Conservation (phyloP, 2,797 vertebrate genomes). For the Arrhamphus sclerolepis region DNA sequence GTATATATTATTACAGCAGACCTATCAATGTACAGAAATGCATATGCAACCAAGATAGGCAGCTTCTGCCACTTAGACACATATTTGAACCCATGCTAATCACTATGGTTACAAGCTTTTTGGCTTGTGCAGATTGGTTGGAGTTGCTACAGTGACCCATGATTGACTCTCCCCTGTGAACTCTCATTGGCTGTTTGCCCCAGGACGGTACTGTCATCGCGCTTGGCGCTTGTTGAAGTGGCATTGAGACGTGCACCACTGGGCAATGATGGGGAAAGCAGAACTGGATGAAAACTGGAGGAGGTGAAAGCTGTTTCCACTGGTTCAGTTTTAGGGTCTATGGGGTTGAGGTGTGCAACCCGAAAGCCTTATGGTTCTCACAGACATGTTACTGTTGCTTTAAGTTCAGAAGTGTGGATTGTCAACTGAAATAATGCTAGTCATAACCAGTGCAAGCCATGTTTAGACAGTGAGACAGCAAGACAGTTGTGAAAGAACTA, state of each 20-base stretch:
- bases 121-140: constrained; percentile 51
- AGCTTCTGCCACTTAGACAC: constrained; percentile 50
- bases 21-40: constrained; percentile 31
- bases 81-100: constrained; percentile 65
- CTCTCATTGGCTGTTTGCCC: constrained; percentile 62
- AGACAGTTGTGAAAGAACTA: no score
- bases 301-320: not conserved
- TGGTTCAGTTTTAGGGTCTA: not conserved
- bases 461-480: not conserved
- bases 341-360: not conserved
- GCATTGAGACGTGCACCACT: constrained; percentile 35
- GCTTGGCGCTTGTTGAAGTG: constrained; percentile 51
- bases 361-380: no score
- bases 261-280: constrained; percentile 10
- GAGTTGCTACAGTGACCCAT: constrained; percentile 61
- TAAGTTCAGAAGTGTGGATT: constrained; percentile 1
- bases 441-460: not conserved
- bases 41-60: constrained; percentile 51
- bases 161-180: constrained; percentile 61
- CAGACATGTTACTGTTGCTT: not conserved
- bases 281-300: constrained; percentile 40
- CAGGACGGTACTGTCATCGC: constrained; percentile 59
- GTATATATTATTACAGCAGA: constrained; percentile 1
- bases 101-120: constrained; percentile 70
- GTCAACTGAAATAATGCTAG: constrained; percentile 1